phyloP scores from a whole-genome alignment of 2,113 vertebrate genomes.

The Calonectris borealis region DNA sequence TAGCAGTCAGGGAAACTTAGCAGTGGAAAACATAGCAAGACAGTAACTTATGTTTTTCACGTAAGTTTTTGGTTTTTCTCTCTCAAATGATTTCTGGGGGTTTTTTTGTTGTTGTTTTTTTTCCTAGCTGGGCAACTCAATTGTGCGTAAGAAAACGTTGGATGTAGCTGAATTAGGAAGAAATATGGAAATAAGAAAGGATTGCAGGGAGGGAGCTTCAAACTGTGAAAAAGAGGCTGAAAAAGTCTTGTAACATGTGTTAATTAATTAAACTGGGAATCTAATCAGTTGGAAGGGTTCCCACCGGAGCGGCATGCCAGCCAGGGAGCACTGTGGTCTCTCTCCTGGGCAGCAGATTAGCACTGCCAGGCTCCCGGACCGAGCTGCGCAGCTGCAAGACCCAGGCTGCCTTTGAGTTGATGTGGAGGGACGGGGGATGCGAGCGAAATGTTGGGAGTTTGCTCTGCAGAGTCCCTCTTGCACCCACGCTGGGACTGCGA shows the following conservation, averaged over 20 bases:
- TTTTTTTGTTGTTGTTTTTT: neutral
- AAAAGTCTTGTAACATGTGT: neutral
- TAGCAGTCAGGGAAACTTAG: neutral
- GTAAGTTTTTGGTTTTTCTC: neutral
- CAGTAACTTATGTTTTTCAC: neutral
- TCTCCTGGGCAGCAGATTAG: neutral
- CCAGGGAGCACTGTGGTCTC: neutral
- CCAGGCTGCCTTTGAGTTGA: neutral
- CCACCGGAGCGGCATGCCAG: neutral
- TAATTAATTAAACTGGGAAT: neutral
- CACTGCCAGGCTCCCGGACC: neutral
- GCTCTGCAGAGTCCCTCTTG: neutral
- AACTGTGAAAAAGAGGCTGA: neutral
- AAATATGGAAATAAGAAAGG: neutral
- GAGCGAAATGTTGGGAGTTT: no score
- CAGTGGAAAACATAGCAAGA: neutral
- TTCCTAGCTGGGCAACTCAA: neutral
- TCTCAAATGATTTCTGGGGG: neutral
- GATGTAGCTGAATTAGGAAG: neutral
- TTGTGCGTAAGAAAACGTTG: neutral
- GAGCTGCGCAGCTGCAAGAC: accelerated
- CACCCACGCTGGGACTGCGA: accelerated
- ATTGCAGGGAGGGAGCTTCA: neutral
- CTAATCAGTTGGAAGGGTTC: neutral
- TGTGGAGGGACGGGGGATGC: neutral